Conservation (phyloP, 2,113 vertebrate genomes). For the Canis aureus region DNA sequence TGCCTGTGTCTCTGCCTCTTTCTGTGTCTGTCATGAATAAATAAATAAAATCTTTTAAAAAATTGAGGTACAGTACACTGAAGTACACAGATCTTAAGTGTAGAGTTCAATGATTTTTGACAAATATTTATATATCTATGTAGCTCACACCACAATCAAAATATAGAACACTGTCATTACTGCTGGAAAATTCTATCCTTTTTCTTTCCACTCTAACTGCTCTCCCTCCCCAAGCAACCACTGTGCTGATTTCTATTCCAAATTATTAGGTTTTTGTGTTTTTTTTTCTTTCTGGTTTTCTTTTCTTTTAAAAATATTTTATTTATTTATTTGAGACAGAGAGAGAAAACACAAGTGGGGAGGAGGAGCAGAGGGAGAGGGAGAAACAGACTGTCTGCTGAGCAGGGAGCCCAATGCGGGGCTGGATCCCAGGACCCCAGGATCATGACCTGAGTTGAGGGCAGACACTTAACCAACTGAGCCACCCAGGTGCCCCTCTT, state of each 20-base stretch:
- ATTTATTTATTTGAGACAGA: too few relatives aligned
- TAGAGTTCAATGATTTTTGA: neutral
- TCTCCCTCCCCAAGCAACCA: neutral
- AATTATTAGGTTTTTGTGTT: neutral
- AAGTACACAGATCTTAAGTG: neutral
- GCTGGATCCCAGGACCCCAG: too few relatives aligned
- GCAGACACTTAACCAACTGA: too few relatives aligned
- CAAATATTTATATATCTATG: neutral
- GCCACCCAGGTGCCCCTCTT: too few relatives aligned
- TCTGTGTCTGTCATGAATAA: neutral
- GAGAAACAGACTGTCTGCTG: too few relatives aligned
- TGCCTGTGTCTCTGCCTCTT: neutral
- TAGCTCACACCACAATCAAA: neutral
- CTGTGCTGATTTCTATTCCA: neutral
- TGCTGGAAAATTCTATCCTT: neutral
- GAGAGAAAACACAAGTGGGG: too few relatives aligned
- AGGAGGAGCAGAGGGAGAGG: too few relatives aligned
- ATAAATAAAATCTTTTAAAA: neutral
- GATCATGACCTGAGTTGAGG: too few relatives aligned
- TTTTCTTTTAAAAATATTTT: too few relatives aligned
- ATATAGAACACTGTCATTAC: neutral
- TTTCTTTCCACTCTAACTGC: neutral
- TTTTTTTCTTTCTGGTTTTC: neutral
- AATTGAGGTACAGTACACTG: neutral
- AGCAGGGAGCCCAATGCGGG: too few relatives aligned